These are phyloP conservation scores for Chrysina gloriosa DNA, from an alignment of 2,888 invertebrate species.

Conservation along the genomic window DNA sequence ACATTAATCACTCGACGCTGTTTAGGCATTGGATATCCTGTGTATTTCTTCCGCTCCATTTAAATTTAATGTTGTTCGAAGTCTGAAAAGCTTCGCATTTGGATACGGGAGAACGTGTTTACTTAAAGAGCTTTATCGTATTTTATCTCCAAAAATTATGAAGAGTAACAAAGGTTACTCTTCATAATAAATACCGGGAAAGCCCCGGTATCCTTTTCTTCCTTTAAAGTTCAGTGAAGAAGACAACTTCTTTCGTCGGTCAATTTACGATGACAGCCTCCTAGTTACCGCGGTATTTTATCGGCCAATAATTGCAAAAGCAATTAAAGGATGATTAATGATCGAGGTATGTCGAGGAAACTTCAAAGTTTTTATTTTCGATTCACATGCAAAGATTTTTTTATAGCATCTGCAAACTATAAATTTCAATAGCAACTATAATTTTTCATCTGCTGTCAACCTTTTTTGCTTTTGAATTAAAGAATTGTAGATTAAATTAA, in stretches of 20 bases:
- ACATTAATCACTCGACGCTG: conserved; percentile 46
- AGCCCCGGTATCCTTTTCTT: no score
- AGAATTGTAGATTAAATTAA: no score
- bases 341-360: not conserved
- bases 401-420: conserved; percentile 4
- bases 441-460: conserved; percentile 22
- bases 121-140: conserved; percentile 20
- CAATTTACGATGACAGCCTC: conserved; percentile 29
- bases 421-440: conserved; percentile 13
- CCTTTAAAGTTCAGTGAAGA: not conserved
- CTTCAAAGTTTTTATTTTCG: conserved; percentile 7
- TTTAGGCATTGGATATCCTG: conserved; percentile 46
- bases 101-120: conserved; percentile 16
- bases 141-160: conserved; percentile 25
- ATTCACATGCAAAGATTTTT: conserved; percentile 21
- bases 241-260: conserved; percentile 5
- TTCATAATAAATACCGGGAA: no score
- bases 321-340: conserved; percentile 36
- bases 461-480: no score
- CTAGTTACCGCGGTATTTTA: not conserved
- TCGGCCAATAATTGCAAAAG: conserved; percentile 15
- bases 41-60: conserved; percentile 49
- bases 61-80: conserved; percentile 42
- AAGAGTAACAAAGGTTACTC: no score
- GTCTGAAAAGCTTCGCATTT: conserved; percentile 1